Evolutionary conservation across 2,113 vertebrate species (phyloP), one percentile per base, ranked within the genome.

Genomic region (Piliocolobus tephrosceles): DNA sequence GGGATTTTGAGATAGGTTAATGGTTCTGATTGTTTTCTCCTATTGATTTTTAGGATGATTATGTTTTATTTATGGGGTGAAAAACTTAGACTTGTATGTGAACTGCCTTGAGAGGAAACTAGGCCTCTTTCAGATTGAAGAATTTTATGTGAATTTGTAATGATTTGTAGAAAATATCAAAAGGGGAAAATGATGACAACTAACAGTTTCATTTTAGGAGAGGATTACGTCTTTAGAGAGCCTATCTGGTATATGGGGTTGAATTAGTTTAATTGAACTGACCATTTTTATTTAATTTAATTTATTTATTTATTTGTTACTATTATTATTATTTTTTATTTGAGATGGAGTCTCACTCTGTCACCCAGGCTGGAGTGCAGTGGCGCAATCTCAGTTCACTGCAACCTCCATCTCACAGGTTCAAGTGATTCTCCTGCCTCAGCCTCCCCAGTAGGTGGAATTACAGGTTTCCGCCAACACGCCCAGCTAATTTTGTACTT

Each of bases 11-110:
- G 96, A 98, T 98, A 96, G 97, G 98, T 98, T 98, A 97, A 96
- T 98, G 98, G 97, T 98, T 97, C 97, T 92, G 81, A 97, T 98
- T 97, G 97, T 99, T 98, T 98, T 98, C 98, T 98, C 96, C 93
- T 96, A 98, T 98, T 98, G 98, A 98, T 98, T 99, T 99, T 99
- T 98, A 98, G 98, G 98, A 98, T 98, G 98, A 99, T 99, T 99
- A 98, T 98, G 97, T 98, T 98, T 98, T 99, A 99, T 99, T 99
- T 99, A 99, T 98, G 94, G 95, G 32, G 75, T 79, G 94, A 96
- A 98, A 96, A 97, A 93, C 47, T 73, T 97, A 72, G 55, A 86
- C 93, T 90, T 93, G 30, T 35, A 78, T 68, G 35, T 68, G 50
- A 96, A 83, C 45, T 96, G 68, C 45, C 79, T 95, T 91, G 86